phyloP scores from a whole-genome alignment of 2,113 vertebrate species.

The Amazona vittata region DNA sequence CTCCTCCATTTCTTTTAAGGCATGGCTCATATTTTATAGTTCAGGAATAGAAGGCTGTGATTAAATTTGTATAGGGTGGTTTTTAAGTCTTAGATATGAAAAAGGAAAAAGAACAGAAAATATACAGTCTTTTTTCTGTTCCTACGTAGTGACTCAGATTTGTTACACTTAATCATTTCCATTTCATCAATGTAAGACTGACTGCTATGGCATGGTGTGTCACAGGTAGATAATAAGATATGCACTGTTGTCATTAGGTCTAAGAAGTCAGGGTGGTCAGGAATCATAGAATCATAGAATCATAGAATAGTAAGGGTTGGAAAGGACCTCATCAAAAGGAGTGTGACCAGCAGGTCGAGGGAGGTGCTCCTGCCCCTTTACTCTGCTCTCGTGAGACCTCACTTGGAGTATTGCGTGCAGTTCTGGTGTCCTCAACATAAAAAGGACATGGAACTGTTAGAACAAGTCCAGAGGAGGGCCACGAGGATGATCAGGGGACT shows the following conservation, averaged over 20 bases:
- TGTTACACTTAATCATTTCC: neutral
- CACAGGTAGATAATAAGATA: neutral
- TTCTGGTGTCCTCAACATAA: too few species aligned
- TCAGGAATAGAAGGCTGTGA: neutral
- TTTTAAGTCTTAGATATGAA: neutral
- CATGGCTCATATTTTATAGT: neutral
- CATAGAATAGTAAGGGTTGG: neutral
- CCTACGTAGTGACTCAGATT: neutral
- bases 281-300: neutral
- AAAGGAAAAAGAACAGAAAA: neutral
- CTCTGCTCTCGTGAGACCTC: too few species aligned
- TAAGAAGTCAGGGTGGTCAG: neutral
- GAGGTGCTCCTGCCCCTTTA: too few species aligned
- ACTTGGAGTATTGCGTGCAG: too few species aligned
- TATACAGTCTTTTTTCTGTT: neutral
- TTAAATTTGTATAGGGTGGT: neutral
- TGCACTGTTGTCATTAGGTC: neutral
- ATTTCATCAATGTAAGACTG: neutral
- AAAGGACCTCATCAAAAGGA: too few species aligned
- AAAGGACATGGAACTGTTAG: too few species aligned
- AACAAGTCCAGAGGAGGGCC: too few species aligned
- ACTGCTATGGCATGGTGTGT: neutral
- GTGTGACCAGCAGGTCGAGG: too few species aligned
- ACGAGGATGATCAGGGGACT: too few species aligned
- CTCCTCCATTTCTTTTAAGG: neutral